Evolutionary conservation across 2,113 vertebrate species (phyloP), one percentile per base, ranked within the genome.

Genomic region (Corythaeola cristata): DNA sequence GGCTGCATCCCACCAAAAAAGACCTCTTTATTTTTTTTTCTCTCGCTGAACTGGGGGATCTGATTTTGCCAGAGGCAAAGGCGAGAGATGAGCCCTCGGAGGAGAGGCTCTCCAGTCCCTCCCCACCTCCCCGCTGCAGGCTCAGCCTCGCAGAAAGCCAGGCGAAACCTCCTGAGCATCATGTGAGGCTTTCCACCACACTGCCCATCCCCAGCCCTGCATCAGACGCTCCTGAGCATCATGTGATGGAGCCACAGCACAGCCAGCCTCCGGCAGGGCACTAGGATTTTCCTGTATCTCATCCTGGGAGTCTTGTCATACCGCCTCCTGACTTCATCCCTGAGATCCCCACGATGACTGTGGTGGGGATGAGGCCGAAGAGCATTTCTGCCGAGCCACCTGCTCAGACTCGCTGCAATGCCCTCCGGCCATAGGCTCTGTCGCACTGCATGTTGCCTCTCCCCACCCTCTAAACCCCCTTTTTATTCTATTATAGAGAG

Each of bases 131-230:
- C 33, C 2, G 2, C 39, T 67, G 78, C 45, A 86, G 66, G 72
- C 66, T 90, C 37, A 93, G 78, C 77, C 56, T 60, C 15, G 2
- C 60, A 88, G 69, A 88, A 82, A 93, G 66, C 49, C 82, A 63
- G 72, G 28, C 32, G 4, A 82, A 94, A 92, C 50, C 95, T 92
- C 78, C 87, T 97, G 96, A 95, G 71, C 66, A 76, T 96, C 96
- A 96, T 92, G 92, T 97, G 97, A 97, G 71, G 77, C n/a, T 79
- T 93, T 89, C 87, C 71, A 89, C 55, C 87, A 59, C 2, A 5
- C 64, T 76, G 72, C 79, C 88, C 60, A n/a, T 88, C 53, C 80
- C 76, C 76, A 90, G 84, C 63, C 15, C 0, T 9, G 53, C 80
- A 93, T 85, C 80, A 93, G 66, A 90, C 2, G n/a, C 90, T 92